Evolutionary conservation across 2,113 vertebrate species (phyloP).

Genomic region (Bubo scandiacus): DNA sequence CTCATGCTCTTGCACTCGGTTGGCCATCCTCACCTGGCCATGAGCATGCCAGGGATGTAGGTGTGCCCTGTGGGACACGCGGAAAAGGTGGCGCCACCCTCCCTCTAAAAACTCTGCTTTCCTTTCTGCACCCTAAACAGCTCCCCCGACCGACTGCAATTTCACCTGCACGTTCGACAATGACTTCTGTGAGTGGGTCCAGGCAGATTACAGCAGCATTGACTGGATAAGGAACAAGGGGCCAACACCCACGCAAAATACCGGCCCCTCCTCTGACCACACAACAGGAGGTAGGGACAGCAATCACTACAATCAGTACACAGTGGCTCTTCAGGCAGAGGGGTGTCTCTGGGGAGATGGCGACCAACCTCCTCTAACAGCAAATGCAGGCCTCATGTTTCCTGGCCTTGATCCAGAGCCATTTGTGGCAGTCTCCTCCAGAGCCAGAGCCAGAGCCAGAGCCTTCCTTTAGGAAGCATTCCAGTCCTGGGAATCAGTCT

Average conservation of each 20-base stretch:
- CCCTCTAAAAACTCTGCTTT: background rate
- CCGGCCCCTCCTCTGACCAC: slow-evolving; percentile 80
- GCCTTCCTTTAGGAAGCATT: background rate
- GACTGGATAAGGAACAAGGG: slow-evolving; percentile 81
- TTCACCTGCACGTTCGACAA: slow-evolving; percentile 69
- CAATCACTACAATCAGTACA: background rate
- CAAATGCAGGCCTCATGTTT: background rate
- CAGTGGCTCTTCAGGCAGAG: background rate
- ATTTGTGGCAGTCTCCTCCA: background rate
- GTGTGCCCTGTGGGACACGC: background rate
- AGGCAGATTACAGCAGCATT: slow-evolving; percentile 72
- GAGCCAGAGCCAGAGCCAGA: too few species aligned
- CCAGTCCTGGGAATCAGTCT: background rate
- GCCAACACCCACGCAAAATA: slow-evolving; percentile 70
- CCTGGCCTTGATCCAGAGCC: background rate
- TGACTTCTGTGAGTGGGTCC: slow-evolving; percentile 75
- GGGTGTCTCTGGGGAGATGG: background rate
- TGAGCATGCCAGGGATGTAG: too few species aligned
- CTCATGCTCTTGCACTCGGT: background rate
- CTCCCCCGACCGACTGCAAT: background rate
- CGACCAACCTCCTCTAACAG: background rate
- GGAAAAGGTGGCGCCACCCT: background rate
- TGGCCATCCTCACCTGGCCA: background rate
- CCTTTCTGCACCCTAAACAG: background rate
- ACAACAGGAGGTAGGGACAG: slow-evolving; percentile 77